A percentile compares a stretch with the other conserved stretches of the same genome.
These are phyloP conservation scores for Triops cancriformis DNA, from an alignment of 1,140 invertebrate species.

Conservation along the genomic window DNA sequence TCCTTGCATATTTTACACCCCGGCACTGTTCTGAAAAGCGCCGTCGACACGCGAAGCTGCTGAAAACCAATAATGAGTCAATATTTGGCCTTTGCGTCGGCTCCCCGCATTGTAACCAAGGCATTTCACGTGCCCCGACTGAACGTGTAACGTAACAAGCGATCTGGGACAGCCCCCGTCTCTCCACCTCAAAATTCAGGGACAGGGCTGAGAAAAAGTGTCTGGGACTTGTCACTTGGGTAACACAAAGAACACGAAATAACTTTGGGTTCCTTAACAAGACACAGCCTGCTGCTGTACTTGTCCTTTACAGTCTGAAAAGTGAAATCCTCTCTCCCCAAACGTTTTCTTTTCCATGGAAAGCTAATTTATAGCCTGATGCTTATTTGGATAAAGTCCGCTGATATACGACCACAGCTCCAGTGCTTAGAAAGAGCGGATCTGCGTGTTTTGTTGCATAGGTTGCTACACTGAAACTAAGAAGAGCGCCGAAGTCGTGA, in stretches of 20 bases:
- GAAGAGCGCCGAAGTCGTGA: background rate
- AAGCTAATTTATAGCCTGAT: constrained; percentile 2
- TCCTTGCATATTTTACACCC: constrained; percentile 1
- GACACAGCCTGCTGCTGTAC: background rate
- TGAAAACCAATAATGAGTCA: constrained; percentile 11
- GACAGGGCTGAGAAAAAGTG: background rate
- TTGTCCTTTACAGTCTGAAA: too few species aligned
- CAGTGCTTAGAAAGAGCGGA: too few species aligned
- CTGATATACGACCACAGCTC: background rate
- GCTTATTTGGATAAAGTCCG: constrained; percentile 10
- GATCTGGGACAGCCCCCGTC: background rate
- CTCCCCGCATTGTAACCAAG: background rate
- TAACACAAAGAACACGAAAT: background rate
- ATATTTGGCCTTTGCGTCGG: background rate
- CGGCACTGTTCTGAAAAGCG: background rate
- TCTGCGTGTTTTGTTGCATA: too few species aligned
- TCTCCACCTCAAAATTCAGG: background rate
- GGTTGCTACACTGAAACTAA: too few species aligned
- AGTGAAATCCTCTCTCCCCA: too few species aligned
- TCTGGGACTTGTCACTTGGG: background rate
- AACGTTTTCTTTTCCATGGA: too few species aligned
- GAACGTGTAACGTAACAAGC: background rate
- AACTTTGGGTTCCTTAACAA: background rate
- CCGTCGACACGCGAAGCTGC: background rate
- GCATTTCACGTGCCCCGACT: background rate